Base-by-base conservation (phyloP, 2,888 invertebrate genomes). In the Campoplex capitator region DNA sequence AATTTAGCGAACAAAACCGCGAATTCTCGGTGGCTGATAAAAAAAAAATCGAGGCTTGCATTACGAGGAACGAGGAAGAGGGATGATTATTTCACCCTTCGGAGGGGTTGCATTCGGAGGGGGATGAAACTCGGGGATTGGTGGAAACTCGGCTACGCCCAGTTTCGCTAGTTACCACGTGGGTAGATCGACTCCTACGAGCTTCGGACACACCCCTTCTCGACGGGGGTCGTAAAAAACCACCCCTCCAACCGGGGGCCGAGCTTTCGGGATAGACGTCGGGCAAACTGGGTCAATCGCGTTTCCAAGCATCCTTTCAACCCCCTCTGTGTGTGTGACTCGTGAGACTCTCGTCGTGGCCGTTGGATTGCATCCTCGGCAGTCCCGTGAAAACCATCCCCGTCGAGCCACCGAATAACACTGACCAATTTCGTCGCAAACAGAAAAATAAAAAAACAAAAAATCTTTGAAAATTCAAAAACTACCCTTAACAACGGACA, bases 351-450 rank as follows among this genome's bases (percentile, higher is more conserved):
- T 89, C 89, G 88, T 89, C 90, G 89, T 89, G 89, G 89, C 86
- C 80, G 65, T 71, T 35, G 68, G 68, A 54, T 86, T 78, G 91
- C 89, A 88, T 89, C 89, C 90, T 89, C 89, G 89, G 91, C 92
- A 92, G 94, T 93, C 93, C 93, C 93, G 93, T 92, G 92, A 88
- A 92, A 93, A 93, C 92, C 93, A 93, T 93, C 92, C 94, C 93
- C 91, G 92, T 91, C 92, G 91, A 91, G 35, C 88, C 92, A 90
- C 91, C 88, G 89, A 93, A 91, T 91, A 90, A 92, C 84, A 88
- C 84, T 88, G 85, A 85, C 84, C 32, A 51, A 58, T 58, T 58
- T 13, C 28, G 28, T 28, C 58, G 23, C 23, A 23, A 23, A 23
- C 23, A 23, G 23, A 23, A 23, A 23, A n/a, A n/a, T n/a, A n/a